A percentile compares a stretch with the other conserved stretches of the same genome.
Evolutionary conservation across 2,113 vertebrate species (phyloP).

Genomic region (Phycodurus eques): DNA sequence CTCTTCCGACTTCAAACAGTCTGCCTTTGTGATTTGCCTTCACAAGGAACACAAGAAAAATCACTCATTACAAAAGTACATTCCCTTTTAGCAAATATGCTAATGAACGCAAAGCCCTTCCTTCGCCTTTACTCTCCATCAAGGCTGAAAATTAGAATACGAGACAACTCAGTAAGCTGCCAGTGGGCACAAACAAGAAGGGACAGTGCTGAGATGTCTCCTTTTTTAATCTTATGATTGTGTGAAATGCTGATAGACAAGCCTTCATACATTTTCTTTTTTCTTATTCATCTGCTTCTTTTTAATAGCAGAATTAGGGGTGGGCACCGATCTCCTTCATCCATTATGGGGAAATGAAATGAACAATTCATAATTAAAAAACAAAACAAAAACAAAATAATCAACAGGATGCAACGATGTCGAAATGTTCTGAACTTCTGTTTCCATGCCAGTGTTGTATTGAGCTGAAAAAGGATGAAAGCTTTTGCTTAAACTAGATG

Average conservation of each 20-base stretch:
- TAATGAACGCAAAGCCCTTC: constrained; percentile 13
- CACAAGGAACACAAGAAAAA: constrained; percentile 5
- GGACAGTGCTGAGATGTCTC: neutral
- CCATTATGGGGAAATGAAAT: constrained; percentile 11
- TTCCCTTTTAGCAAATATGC: constrained; percentile 2
- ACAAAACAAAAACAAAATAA: neutral
- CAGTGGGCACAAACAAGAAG: constrained; percentile 1
- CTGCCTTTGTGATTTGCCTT: constrained; percentile 4
- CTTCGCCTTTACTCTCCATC: neutral
- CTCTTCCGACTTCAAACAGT: constrained; percentile 7
- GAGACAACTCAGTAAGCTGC: neutral
- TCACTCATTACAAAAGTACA: constrained; percentile 2
- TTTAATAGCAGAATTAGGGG: neutral
- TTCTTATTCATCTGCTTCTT: neutral
- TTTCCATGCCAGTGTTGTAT: neutral
- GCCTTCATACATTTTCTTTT: neutral
- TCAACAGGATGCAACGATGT: neutral
- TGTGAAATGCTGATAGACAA: neutral
- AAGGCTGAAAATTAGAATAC: neutral
- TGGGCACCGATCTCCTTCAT: neutral
- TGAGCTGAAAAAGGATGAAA: neutral
- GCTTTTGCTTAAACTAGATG: no score
- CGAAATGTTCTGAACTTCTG: neutral
- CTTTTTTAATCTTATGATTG: neutral
- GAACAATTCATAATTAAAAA: neutral